Conservation (phyloP, 2,113 vertebrate species). For the Centrocercus urophasianus region DNA sequence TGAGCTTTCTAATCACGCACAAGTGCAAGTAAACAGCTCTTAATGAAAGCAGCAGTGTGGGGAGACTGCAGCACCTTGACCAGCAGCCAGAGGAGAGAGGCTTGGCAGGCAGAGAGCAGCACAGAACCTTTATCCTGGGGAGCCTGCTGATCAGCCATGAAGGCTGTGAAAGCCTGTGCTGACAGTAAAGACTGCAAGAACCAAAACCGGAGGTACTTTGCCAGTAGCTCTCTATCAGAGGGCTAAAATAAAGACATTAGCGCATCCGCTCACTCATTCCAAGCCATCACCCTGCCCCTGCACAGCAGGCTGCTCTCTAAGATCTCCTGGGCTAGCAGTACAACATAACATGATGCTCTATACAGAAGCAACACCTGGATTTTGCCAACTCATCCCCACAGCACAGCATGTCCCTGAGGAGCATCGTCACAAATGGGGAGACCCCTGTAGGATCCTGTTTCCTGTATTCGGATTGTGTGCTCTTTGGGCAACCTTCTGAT, state of each 20-base stretch:
- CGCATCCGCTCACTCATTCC: not conserved
- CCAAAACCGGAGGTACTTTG: not conserved
- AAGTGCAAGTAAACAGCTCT: not conserved
- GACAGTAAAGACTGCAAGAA: not conserved
- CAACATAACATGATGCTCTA: rapidly evolving
- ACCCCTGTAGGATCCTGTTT: not conserved
- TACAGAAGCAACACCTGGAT: rapidly evolving
- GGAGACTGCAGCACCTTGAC: not conserved
- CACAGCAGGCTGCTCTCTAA: not conserved
- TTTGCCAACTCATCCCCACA: not conserved
- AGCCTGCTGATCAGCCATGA: not conserved
- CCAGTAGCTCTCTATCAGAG: not conserved
- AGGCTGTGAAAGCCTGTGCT: not conserved
- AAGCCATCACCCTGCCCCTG: rapidly evolving
- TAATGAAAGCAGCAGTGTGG: not conserved
- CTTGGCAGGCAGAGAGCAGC: not conserved
- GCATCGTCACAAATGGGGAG: not conserved
- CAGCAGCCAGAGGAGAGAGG: not conserved
- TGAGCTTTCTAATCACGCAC: not conserved
- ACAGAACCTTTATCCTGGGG: not conserved
- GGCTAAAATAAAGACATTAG: not conserved
- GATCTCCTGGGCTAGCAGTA: not conserved
- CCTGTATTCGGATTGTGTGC: rapidly evolving
- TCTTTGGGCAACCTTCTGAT: not conserved
- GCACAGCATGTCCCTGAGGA: not conserved